Base-by-base conservation (phyloP, 2,113 vertebrate species). In the Neoarius graeffei region DNA sequence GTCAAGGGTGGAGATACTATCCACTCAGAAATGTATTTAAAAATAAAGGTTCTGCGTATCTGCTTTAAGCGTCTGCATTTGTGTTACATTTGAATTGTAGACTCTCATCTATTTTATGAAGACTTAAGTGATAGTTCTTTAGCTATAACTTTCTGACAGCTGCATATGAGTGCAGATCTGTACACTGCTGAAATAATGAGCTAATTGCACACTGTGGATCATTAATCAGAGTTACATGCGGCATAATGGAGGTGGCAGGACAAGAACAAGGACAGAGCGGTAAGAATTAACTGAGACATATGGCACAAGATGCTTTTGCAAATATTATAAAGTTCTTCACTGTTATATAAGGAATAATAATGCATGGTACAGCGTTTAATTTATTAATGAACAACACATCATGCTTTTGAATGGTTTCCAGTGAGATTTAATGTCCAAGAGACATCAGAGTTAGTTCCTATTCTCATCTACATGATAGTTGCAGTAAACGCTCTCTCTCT, bases 181-280 rank as follows among this genome's bases (percentile, higher is more conserved):
- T 35, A 60, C 35, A 74, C 56, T 6, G 56, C 13, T 59, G 64
- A 57, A 74, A 60, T 67, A 87, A 86, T 81, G 57, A 67, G 50
- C n/a, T 30, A 71, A 66, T 52, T n/a, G 42, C 15, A 66, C 35
- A 83, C 30, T 66, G 30, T n/a, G 50, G 20, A 19, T 87, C 85
- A 80, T 87, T 80, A 87, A 84, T 89, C 85, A 89, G 56, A 71
- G 17, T 67, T 83, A 89, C 59, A 59, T 23, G 48, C 1, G 54
- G 19, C 67, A 64, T 60, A 89, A 81, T 59, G 85, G 50, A 50
- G 80, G 74, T 77, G 59, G 82, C 59, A 84, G 52, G 80, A 81
- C 35, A 35, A 88, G 19, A 66, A 48, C 54, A n/a, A 74, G 67
- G 77, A 30, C 77, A 81, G 14, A 19, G 56, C 56, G 42, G 57